Evolutionary conservation across 2,888 invertebrate genomes (phyloP).

Genomic region (Iselma pallidipennis): DNA sequence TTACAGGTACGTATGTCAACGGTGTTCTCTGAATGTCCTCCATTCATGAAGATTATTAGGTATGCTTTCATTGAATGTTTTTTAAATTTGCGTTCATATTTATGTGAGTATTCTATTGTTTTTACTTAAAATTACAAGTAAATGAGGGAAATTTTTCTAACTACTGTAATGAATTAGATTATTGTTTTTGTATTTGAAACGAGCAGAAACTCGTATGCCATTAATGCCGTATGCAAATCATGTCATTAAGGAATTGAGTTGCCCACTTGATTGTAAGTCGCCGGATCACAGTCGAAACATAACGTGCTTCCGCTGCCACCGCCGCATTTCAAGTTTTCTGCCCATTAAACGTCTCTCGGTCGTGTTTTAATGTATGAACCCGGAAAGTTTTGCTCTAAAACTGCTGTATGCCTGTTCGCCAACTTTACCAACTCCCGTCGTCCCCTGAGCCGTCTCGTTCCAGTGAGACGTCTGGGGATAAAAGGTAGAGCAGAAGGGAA

Average conservation of each 20-base stretch:
- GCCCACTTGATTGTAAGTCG: constrained; percentile 1
- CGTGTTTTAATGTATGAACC: constrained; percentile 3
- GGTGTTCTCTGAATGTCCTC: neutral
- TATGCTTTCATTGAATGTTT: neutral
- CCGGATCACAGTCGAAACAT: neutral
- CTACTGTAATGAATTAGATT: too few relatives aligned
- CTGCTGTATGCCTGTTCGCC: neutral
- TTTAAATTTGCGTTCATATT: too few relatives aligned
- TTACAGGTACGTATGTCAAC: constrained; percentile 10
- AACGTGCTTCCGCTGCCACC: neutral
- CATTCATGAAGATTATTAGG: neutral
- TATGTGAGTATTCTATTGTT: too few relatives aligned
- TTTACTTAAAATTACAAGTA: too few relatives aligned
- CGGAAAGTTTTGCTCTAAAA: neutral
- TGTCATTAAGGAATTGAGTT: constrained; percentile 1
- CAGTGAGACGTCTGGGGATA: neutral
- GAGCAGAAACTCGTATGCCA: neutral
- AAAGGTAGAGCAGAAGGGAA: neutral
- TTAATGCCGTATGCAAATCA: neutral
- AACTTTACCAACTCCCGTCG: neutral
- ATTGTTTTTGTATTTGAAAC: too few relatives aligned
- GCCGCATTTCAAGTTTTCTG: neutral
- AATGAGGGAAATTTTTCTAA: too few relatives aligned
- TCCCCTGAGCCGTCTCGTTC: neutral
- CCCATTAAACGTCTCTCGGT: constrained; percentile 1